These are phyloP conservation scores for Typhlomys cinereus DNA, from an alignment of 2,113 vertebrate genomes.

Conservation along the genomic window DNA sequence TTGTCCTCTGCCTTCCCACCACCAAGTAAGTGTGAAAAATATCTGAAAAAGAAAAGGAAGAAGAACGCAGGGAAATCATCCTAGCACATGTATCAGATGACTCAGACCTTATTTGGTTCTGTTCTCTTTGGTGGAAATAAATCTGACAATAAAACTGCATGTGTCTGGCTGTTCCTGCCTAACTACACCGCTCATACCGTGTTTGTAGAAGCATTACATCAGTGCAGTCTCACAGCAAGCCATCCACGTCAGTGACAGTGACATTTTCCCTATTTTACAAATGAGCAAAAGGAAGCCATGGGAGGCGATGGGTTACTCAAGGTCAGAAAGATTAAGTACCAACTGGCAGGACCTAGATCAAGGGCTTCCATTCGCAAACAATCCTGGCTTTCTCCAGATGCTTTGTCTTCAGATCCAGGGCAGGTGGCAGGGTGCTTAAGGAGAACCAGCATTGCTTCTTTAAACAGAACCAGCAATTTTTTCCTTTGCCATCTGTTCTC, in stretches of 20 bases:
- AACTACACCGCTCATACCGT: neutral
- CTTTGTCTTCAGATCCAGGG: conserved; percentile 15
- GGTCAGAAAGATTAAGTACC: conserved; percentile 25
- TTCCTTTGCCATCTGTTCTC: conserved; percentile 31
- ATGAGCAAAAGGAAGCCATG: conserved; percentile 23
- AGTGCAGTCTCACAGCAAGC: conserved; percentile 26
- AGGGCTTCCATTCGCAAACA: conserved; percentile 2
- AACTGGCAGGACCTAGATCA: conserved; percentile 16
- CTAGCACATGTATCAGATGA: neutral
- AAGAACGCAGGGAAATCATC: neutral
- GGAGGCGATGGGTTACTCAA: conserved; percentile 19
- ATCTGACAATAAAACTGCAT: neutral
- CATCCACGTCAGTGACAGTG: conserved; percentile 17
- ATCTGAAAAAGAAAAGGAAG: no score
- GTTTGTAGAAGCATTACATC: conserved; percentile 4
- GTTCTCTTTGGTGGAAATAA: neutral
- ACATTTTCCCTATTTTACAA: conserved; percentile 66
- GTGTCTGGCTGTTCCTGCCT: conserved; percentile 4
- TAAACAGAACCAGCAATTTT: no score
- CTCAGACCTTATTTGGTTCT: conserved; percentile 33
- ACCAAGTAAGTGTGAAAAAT: no score
- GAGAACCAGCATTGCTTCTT: neutral
- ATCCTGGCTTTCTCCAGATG: neutral
- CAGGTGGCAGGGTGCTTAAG: neutral
- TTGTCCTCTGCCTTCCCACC: no score